A percentile compares a stretch with the other conserved stretches of the same genome.
These are phyloP conservation scores for Falco punctatus DNA, from an alignment of 2,113 vertebrate genomes.

Conservation along the genomic window DNA sequence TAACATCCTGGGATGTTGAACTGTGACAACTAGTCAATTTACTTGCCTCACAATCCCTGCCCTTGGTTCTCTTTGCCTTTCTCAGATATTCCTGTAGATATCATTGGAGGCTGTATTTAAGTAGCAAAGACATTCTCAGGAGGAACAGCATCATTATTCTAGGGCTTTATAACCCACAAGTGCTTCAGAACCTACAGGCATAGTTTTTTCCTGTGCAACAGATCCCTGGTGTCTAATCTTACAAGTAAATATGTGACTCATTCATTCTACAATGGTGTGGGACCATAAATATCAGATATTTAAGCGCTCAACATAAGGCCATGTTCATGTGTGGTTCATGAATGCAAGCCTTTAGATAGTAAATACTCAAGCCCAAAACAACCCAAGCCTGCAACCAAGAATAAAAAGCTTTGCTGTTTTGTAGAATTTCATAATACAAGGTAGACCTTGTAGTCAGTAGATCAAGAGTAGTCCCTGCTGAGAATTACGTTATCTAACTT, in stretches of 20 bases:
- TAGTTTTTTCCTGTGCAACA: background rate
- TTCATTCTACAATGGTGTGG: slow-evolving; percentile 8
- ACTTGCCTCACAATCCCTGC: background rate
- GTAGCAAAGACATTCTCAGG: slow-evolving; percentile 21
- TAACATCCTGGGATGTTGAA: background rate
- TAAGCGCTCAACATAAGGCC: background rate
- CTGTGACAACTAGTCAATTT: background rate
- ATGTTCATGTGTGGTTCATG: background rate
- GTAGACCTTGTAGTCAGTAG: background rate
- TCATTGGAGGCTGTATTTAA: background rate
- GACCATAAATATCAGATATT: slow-evolving; percentile 47
- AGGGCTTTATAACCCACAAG: background rate
- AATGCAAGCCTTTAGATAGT: slow-evolving; percentile 15
- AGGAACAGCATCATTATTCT: slow-evolving; percentile 15
- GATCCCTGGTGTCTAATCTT: slow-evolving; percentile 29
- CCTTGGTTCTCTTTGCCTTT: background rate
- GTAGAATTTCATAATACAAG: background rate
- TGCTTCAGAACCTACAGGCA: background rate
- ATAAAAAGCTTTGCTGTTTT: background rate
- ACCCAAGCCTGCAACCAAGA: background rate
- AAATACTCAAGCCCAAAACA: background rate
- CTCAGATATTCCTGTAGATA: background rate
- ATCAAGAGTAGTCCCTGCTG: background rate
- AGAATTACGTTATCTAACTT: background rate
- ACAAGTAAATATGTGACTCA: slow-evolving; percentile 70